A percentile compares a stretch with the other conserved stretches of the same genome.
These are phyloP conservation scores for Actenoides lindsayi DNA, from an alignment of 2,113 vertebrate species.

Conservation along the genomic window DNA sequence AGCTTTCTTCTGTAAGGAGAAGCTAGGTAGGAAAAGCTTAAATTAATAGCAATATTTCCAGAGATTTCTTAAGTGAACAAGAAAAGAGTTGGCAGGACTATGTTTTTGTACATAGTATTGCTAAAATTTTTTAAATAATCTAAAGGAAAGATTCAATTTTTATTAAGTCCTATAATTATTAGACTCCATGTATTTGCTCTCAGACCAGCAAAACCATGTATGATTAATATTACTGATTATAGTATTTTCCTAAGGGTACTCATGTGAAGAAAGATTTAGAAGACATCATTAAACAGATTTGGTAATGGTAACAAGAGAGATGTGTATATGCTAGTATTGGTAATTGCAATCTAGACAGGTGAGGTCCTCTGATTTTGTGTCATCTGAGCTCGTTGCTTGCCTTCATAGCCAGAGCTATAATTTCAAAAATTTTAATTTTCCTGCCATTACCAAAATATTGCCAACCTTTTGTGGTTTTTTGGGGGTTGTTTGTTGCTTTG, in stretches of 20 bases:
- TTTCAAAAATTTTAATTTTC: neutral
- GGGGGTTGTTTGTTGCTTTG: neutral
- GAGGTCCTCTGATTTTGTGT: neutral
- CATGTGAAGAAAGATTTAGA: neutral
- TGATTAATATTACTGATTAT: neutral
- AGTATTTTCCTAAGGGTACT: neutral
- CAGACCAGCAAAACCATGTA: neutral
- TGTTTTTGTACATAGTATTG: neutral
- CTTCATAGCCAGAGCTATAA: neutral
- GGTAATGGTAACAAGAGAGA: neutral
- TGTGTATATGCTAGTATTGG: neutral
- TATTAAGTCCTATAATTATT: neutral
- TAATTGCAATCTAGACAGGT: neutral
- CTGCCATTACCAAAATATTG: neutral
- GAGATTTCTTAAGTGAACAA: neutral
- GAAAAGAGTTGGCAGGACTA: neutral
- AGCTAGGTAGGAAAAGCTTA: neutral
- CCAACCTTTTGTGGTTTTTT: accelerated
- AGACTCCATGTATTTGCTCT: neutral
- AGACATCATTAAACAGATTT: neutral
- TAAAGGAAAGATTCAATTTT: neutral
- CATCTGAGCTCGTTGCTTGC: accelerated
- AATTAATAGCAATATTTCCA: neutral
- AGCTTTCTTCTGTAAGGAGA: neutral
- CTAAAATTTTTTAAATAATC: neutral